Base-by-base conservation (phyloP, 2,797 vertebrate species). In the Lophius americanus region DNA sequence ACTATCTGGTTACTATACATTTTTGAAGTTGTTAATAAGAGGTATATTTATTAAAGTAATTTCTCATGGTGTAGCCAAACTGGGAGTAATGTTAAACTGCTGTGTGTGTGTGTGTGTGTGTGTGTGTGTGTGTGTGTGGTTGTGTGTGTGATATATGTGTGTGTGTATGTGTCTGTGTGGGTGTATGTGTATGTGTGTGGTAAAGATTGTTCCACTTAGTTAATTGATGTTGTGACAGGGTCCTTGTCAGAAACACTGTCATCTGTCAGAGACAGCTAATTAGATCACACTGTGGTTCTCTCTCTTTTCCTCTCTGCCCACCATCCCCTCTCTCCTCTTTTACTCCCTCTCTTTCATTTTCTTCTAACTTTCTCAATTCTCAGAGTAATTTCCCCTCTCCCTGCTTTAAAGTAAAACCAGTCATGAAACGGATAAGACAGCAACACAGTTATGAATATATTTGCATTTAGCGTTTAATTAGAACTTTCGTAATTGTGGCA, bases 401-500 rank as follows among this genome's bases (percentile, higher is more conserved):
- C 86, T 88, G 80, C 81, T 89, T 92, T 88, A 90, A 90, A 92
- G 86, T 71, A 91, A 88, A 81, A 81, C 76, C 85, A 88, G 85
- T 84, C 77, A 84, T 78, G 78, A 84, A 86, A 85, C 64, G 89
- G 91, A 93, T 93, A 93, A 93, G 90, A 90, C 88, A 81, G 85
- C 77, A 82, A 89, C 79, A 89, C 85, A 90, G 92, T 93, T 91
- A 91, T 90, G 84, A 92, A 92, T 90, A 90, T 87, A 91, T 93
- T 91, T 92, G 86, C 88, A 89, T 92, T 89, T 79, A 80, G 69
- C 78, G 91, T 93, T 93, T 93, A 93, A 94, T 94, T 91, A 92
- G 87, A 87, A 86, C 80, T 83, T 91, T 85, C 88, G 84, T 89
- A 91, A 93, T 91, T 90, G 85, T 62, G 7, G 71, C 60, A 62